Base-by-base conservation (phyloP, 2,113 vertebrate genomes). In the Nesogale talazaci region DNA sequence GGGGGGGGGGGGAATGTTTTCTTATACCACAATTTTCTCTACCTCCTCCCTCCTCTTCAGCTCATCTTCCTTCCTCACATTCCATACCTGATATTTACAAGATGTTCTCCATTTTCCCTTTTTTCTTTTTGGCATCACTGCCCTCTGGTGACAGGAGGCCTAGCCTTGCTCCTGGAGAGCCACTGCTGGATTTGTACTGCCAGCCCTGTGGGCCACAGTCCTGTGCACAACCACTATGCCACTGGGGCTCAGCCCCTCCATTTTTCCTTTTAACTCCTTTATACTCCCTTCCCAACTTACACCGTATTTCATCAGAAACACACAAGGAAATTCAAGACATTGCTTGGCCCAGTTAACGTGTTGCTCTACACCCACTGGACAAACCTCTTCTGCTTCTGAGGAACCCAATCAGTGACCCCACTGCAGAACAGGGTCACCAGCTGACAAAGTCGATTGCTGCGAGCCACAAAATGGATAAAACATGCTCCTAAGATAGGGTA, bases 231-330 rank as follows among this genome's bases (percentile, higher is more conserved):
- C n/a, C n/a, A n/a, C n/a, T n/a, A n/a, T n/a, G n/a, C n/a, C n/a
- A n/a, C n/a, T n/a, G n/a, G n/a, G n/a, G n/a, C n/a, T n/a, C n/a
- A n/a, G n/a, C n/a, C n/a, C n/a, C 20, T 74, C 38, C 38, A 72
- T 70, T 88, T 92, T 93, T 61, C 38, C 59, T 70, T 88, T 92
- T 93, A 92, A 61, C 34, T 83, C 31, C 78, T 89, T 52, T 75
- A 25, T 3, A 72, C 5, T 72, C 77, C 52, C 52, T 78, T 77
- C 34, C 80, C 31, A 10, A 52, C 5, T 52, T 52, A 80, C n/a
- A 11, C 63, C 42, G 20, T 70, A 78, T 65, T 93, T 75, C 63
- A 20, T 59, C 7, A 59, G 52, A 85, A 23, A 38, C 10, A 40
- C 27, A 14, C n/a, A 23, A 19, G 57, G 56, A 1, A 76, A 67